phyloP scores from a whole-genome alignment of 2,113 vertebrate genomes.

The Theropithecus gelada region DNA sequence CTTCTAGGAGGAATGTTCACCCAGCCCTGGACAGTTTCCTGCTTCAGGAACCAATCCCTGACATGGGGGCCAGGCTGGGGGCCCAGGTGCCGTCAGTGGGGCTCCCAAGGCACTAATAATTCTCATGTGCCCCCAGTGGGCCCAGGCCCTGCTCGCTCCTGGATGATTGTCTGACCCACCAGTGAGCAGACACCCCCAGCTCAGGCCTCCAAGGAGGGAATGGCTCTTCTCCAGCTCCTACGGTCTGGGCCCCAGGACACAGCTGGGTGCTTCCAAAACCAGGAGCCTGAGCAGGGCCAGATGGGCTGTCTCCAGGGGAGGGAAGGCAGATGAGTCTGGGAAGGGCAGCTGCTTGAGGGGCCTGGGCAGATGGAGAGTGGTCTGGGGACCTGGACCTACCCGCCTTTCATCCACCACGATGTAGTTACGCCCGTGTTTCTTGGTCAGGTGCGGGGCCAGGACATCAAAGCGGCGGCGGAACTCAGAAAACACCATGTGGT shows the following conservation, averaged over 20 bases:
- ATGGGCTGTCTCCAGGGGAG: not conserved
- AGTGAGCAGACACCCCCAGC: not conserved
- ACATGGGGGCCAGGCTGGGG: not conserved
- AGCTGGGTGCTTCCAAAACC: not conserved
- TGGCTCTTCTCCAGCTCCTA: not conserved
- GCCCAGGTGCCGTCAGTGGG: not conserved
- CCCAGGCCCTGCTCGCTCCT: not conserved
- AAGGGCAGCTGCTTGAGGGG: not conserved
- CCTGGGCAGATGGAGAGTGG: not conserved
- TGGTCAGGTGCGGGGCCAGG: conserved; percentile 95
- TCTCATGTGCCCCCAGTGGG: not conserved
- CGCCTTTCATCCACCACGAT: conserved; percentile 95
- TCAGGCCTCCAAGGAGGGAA: not conserved
- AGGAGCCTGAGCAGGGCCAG: not conserved
- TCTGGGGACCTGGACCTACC: conserved; percentile 81
- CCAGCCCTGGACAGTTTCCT: not conserved
- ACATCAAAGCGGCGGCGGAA: conserved; percentile 97
- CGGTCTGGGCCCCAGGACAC: not conserved
- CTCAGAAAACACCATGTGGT: conserved; percentile 98
- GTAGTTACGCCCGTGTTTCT: conserved; percentile 96
- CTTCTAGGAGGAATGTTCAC: not conserved
- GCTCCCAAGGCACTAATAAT: not conserved
- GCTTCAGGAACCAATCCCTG: not conserved
- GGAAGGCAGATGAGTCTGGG: not conserved
- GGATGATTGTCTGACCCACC: not conserved